These are phyloP conservation scores for Dasypolia templi DNA, from an alignment of 2,888 invertebrate genomes.

Conservation along the genomic window DNA sequence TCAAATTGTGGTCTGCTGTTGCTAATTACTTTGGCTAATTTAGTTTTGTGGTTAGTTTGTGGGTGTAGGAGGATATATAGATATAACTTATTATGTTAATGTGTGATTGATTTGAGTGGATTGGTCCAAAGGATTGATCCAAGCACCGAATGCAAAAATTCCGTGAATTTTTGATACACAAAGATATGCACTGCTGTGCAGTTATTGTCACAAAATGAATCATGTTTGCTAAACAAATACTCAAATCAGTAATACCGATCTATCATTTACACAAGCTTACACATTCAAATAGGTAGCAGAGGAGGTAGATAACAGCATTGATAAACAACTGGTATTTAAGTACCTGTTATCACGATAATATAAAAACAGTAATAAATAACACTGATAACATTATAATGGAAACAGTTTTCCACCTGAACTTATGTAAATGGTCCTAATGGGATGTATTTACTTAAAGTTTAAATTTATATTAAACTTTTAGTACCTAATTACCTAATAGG, in stretches of 20 bases:
- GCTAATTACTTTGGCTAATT: constrained; percentile 23
- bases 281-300: constrained; percentile 31
- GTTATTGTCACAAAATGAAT: constrained; percentile 13
- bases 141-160: neutral
- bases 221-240: constrained; percentile 28
- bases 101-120: neutral
- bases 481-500: neutral
- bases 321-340: constrained; percentile 43
- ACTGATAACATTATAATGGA: constrained; percentile 51
- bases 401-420: constrained; percentile 37
- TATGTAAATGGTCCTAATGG: constrained; percentile 24
- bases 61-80: neutral
- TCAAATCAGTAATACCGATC: constrained; percentile 36
- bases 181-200: neutral
- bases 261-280: constrained; percentile 44
- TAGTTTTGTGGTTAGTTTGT: constrained; percentile 11
- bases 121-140: no score
- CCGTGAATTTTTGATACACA: neutral
- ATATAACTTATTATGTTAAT: neutral
- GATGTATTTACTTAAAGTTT: constrained; percentile 11
- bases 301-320: constrained; percentile 46
- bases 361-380: constrained; percentile 53
- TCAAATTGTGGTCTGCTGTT: constrained; percentile 22
- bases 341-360: constrained; percentile 46
- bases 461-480: constrained; percentile 11